These are phyloP conservation scores for Leptinotarsa tumamoca DNA, from an alignment of 2,888 invertebrate species.

Conservation along the genomic window DNA sequence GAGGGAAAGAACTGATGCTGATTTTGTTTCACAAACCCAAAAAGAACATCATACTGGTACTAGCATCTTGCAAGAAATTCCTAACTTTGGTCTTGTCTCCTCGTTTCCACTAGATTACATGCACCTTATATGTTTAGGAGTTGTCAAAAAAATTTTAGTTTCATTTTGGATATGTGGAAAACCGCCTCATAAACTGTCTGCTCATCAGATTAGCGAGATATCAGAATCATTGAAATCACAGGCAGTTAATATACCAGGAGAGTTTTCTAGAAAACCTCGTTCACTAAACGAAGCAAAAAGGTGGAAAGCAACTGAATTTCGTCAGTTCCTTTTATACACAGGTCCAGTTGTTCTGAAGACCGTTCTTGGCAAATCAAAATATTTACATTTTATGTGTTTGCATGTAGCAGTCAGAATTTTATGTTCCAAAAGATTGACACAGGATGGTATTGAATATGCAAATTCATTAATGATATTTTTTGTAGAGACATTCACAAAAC, in stretches of 20 bases:
- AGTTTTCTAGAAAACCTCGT: conserved; percentile 29
- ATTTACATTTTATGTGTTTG: conserved; percentile 31
- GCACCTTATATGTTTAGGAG: conserved; percentile 37
- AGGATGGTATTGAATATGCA: conserved; percentile 22
- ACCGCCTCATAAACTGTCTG: conserved; percentile 25
- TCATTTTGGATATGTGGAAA: conserved; percentile 29
- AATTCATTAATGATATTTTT: conserved; percentile 19
- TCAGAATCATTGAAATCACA: conserved; percentile 14
- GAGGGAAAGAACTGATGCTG: conserved; percentile 30
- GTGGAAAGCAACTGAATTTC: conserved; percentile 32
- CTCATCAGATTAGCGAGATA: conserved; percentile 12
- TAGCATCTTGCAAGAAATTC: conserved; percentile 45
- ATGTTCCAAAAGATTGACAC: conserved; percentile 20
- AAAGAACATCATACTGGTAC: conserved; percentile 43
- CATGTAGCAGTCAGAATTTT: conserved; percentile 34
- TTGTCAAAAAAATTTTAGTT: conserved; percentile 24
- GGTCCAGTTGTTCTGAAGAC: conserved; percentile 26
- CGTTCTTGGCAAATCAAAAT: conserved; percentile 20
- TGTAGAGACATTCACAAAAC: conserved; percentile 12
- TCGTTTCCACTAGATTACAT: conserved; percentile 48
- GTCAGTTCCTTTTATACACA: conserved; percentile 28
- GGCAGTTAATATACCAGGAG: conserved; percentile 22
- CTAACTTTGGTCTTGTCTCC: conserved; percentile 47
- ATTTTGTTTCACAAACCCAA: conserved; percentile 38
- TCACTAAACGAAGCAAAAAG: conserved; percentile 20